These are phyloP conservation scores for Lepidothrix coronata DNA, from an alignment of 2,113 vertebrate species.

Conservation along the genomic window DNA sequence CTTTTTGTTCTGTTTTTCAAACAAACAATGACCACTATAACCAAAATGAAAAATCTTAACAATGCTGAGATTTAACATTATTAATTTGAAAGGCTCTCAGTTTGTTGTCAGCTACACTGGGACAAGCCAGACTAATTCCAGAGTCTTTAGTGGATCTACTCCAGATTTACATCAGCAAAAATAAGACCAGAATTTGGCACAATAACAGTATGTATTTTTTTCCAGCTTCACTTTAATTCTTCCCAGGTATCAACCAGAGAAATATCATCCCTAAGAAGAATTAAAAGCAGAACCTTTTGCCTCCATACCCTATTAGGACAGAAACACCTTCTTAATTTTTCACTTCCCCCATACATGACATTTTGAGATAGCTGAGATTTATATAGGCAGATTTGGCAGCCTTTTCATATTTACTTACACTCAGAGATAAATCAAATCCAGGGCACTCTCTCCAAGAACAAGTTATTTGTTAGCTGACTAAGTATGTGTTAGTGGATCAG, in stretches of 20 bases:
- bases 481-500: conserved; percentile 69
- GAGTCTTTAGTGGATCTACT: conserved; percentile 26
- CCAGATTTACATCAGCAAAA: conserved; percentile 45
- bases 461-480: conserved; percentile 74
- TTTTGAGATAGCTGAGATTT: conserved; percentile 64
- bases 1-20: conserved; percentile 31
- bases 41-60: conserved; percentile 26
- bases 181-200: conserved; percentile 15
- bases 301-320: conserved; percentile 46
- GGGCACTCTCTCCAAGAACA: conserved; percentile 64
- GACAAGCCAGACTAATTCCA: conserved; percentile 22
- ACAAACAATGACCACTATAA: conserved; percentile 21
- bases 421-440: conserved; percentile 68
- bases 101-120: conserved; percentile 10
- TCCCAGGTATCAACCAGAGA: conserved; percentile 27
- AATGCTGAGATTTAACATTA: neutral
- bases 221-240: conserved; percentile 13
- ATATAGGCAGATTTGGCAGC: conserved; percentile 68
- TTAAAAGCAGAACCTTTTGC: conserved; percentile 36
- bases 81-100: conserved; percentile 19
- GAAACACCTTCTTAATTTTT: conserved; percentile 64
- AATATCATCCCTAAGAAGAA: conserved; percentile 4
- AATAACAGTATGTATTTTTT: neutral
- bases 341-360: conserved; percentile 46
- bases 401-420: conserved; percentile 72